A percentile compares a stretch with the other conserved stretches of the same genome.
These are phyloP conservation scores for Manis pentadactyla DNA, from an alignment of 2,797 vertebrate genomes.

Conservation along the genomic window DNA sequence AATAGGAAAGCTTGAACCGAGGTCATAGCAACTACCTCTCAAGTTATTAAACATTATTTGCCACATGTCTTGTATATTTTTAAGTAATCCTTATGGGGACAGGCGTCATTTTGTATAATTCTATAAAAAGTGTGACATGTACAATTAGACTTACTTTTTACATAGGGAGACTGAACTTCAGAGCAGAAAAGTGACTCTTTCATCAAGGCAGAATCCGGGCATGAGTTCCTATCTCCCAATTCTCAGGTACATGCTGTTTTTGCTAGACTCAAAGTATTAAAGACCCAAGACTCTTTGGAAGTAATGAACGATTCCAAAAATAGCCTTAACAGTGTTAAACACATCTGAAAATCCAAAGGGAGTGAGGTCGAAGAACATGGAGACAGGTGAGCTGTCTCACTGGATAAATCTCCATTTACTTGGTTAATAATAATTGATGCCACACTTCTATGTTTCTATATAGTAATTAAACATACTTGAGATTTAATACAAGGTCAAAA, in stretches of 20 bases:
- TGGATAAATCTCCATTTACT: background rate
- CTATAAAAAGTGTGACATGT: background rate
- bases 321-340: background rate
- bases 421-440: conserved; percentile 69
- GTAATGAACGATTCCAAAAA: conserved; percentile 58
- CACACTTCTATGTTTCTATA: conserved; percentile 56
- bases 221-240: background rate
- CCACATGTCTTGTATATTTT: background rate
- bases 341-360: conserved; percentile 10
- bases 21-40: background rate
- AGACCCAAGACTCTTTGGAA: conserved; percentile 41
- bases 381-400: background rate
- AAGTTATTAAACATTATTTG: background rate
- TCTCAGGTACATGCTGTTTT: background rate
- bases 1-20: background rate
- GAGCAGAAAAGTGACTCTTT: background rate
- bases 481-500: conserved; percentile 76
- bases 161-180: background rate
- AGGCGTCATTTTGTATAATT: background rate
- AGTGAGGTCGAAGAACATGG: background rate
- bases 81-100: background rate
- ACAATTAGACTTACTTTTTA: background rate
- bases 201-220: background rate
- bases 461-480: conserved; percentile 81
- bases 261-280: background rate